Evolutionary conservation across 2,797 vertebrate species (phyloP).

Genomic region (Mormyrops attenuatus): DNA sequence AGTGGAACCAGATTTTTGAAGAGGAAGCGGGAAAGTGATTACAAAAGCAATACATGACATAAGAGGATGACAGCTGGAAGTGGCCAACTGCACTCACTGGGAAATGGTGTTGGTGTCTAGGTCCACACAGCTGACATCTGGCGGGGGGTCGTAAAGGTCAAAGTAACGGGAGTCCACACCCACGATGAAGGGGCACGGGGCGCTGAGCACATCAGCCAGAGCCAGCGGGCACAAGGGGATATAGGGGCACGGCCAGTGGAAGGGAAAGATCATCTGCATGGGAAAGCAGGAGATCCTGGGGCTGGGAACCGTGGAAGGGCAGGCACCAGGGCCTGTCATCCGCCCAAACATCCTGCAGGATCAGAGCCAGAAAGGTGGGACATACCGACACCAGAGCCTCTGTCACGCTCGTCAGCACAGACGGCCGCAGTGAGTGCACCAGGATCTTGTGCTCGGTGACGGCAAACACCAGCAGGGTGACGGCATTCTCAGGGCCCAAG

Average conservation of each 20-base stretch:
- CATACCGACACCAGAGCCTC: conserved; percentile 97
- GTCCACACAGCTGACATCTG: conserved; percentile 95
- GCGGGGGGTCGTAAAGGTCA: conserved; percentile 92
- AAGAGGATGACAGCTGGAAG: not conserved
- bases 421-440: conserved; percentile 91
- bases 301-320: not conserved
- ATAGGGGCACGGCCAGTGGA: conserved; percentile 98
- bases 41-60: not conserved
- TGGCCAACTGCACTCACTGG: conserved; percentile 75
- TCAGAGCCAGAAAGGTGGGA: conserved; percentile 19
- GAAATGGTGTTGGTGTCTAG: conserved; percentile 98
- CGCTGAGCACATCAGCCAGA: conserved; percentile 90
- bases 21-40: not conserved
- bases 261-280: conserved; percentile 94
- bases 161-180: conserved; percentile 97
- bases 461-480: conserved; percentile 88
- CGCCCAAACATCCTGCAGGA: not conserved
- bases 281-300: not conserved
- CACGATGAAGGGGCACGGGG: conserved; percentile 95
- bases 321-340: not conserved
- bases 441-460: conserved; percentile 98
- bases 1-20: not conserved
- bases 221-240: conserved; percentile 95
- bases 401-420: conserved; percentile 94
- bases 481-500: conserved; percentile 90